These are phyloP conservation scores for Loxodonta africana DNA, from an alignment of 2,113 vertebrate genomes.

Conservation along the genomic window DNA sequence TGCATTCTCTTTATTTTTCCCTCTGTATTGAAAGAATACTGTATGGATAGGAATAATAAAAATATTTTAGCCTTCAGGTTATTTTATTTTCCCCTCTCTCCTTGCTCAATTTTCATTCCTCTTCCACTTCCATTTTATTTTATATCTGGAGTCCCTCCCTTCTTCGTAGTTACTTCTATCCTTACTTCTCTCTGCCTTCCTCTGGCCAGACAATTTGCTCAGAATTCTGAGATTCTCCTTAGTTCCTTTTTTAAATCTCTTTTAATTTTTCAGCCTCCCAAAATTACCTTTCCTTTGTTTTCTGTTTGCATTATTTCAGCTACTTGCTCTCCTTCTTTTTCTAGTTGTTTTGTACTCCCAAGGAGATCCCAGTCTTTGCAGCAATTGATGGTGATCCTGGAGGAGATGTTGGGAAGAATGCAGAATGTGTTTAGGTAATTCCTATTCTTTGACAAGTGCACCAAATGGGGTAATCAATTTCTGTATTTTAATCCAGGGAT, in stretches of 20 bases:
- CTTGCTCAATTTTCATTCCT: background rate
- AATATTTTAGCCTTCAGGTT: background rate
- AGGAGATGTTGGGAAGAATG: background rate
- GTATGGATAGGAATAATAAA: slow-evolving; percentile 23
- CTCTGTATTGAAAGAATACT: slow-evolving; percentile 33
- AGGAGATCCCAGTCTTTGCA: background rate
- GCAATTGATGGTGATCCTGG: background rate
- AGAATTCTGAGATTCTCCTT: background rate
- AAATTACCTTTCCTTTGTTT: background rate
- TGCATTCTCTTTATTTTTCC: slow-evolving; percentile 51
- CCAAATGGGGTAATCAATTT: background rate
- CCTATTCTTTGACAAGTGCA: background rate
- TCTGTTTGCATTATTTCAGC: background rate
- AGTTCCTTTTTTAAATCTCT: background rate
- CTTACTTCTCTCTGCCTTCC: background rate
- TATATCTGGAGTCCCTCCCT: background rate
- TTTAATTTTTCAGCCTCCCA: background rate
- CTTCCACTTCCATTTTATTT: background rate
- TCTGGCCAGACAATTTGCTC: background rate
- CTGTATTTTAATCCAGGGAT: background rate
- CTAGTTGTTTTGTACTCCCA: background rate
- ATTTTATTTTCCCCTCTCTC: background rate
- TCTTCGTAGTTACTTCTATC: background rate
- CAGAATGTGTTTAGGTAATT: slow-evolving; percentile 8
- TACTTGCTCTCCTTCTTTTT: background rate